phyloP scores from a whole-genome alignment of 2,113 vertebrate genomes.

The Monarcha castaneiventris region DNA sequence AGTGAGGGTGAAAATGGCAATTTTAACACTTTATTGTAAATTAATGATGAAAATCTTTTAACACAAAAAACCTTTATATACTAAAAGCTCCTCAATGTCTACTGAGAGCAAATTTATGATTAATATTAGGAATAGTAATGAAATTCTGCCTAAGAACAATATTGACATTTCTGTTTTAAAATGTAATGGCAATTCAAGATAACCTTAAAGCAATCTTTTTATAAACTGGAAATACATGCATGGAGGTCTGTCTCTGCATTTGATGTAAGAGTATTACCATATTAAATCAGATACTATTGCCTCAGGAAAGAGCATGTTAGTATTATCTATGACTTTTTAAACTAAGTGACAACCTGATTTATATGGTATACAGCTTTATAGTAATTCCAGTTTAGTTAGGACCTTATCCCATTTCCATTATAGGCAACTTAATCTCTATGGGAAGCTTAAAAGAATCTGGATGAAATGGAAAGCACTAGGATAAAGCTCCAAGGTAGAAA shows the following conservation, averaged over 20 bases:
- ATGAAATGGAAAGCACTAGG: neutral
- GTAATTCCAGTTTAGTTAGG: conserved; percentile 20
- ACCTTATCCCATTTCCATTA: neutral
- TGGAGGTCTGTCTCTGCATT: neutral
- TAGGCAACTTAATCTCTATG: neutral
- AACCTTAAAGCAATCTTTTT: neutral
- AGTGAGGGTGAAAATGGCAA: conserved; percentile 54
- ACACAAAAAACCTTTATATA: neutral
- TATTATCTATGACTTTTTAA: conserved; percentile 29
- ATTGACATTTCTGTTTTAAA: conserved; percentile 37
- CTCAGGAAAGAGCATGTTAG: neutral
- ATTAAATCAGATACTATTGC: conserved; percentile 20
- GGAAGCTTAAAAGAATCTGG: conserved; percentile 17
- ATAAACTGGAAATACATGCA: neutral
- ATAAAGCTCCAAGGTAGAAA: neutral
- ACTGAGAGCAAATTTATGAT: conserved; percentile 11
- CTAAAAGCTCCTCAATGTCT: conserved; percentile 5
- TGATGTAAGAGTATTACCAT: neutral
- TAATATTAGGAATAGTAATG: neutral
- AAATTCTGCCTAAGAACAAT: conserved; percentile 17
- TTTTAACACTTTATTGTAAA: conserved; percentile 57
- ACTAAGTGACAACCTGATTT: conserved; percentile 47
- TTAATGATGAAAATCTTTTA: conserved; percentile 59
- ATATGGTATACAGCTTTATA: neutral
- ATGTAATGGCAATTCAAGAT: neutral